Base-by-base conservation (phyloP, 2,797 vertebrate species). In the Enteromius viviparus region DNA sequence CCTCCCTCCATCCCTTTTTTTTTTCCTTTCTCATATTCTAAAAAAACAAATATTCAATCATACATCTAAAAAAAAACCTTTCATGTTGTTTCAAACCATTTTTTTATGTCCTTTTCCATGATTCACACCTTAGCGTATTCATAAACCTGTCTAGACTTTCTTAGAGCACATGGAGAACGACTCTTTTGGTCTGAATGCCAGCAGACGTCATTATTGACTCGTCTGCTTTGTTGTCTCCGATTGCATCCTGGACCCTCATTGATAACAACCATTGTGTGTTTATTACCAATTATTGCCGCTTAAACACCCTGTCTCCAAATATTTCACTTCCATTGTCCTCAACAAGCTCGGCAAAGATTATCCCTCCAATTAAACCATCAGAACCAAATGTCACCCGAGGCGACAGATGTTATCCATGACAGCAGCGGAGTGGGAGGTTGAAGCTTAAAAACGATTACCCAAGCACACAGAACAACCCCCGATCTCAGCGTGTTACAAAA, bases 321-420 rank as follows among this genome's bases (percentile, higher is more conserved):
- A 40, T 19, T 40, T 66, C 12, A 42, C 58, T 55, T 72, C n/a
- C 19, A n/a, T 78, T 78, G 65, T 65, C 53, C 15, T 53, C 53
- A 58, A n/a, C 65, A 51, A 76, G 32, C 12, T 37, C 12, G 10
- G 71, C 29, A 76, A 76, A 80, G 83, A 76, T 80, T 69, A 84
- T 23, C 58, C 70, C 49, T 45, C 37, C 37, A 69, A 49, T 80
- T 69, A 85, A 76, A 49, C 58, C 77, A 66, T 84, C 77, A 80
- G 62, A 65, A 66, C 23, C 15, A 29, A 29, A 68, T 60, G 71
- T 85, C 37, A n/a, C 75, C 78, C 15, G 6, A 17, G 78, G 78
- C 71, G 15, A 80, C 83, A 32, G 32, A 66, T 23, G 69, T 62
- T 62, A 84, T 75, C 70, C 32, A 51, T 74, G 69, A 78, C 26